phyloP scores from a whole-genome alignment of 1,140 invertebrate genomes.

The Coenobita brevimanus region DNA sequence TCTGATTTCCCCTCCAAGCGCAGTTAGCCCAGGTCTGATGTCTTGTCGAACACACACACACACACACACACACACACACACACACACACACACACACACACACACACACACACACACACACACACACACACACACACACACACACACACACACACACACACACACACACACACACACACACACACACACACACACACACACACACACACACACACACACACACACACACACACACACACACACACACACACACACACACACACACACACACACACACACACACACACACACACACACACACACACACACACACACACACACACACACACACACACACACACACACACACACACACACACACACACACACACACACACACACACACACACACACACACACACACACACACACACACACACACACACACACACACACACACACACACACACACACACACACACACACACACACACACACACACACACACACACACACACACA shows the following conservation, averaged over 20 bases:
- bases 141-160: too few species aligned
- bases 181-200: too few species aligned
- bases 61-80: too few species aligned
- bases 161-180: too few species aligned
- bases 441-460: constrained; percentile 1
- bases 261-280: constrained; percentile 25
- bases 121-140: too few species aligned
- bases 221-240: neutral
- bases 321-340: neutral
- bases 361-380: neutral
- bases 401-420: neutral
- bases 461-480: constrained; percentile 1
- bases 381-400: neutral
- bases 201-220: too few species aligned
- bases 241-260: neutral
- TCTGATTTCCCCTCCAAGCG: too few species aligned
- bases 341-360: neutral
- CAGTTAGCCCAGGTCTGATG: too few species aligned
- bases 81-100: too few species aligned
- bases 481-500: constrained; percentile 1
- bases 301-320: neutral
- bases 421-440: neutral
- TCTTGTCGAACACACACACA: too few species aligned
- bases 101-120: too few species aligned
- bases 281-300: constrained; percentile 5